A percentile compares a stretch with the other conserved stretches of the same genome.
Evolutionary conservation across 1,140 invertebrate species (phyloP).

Genomic region (Drosophila bipectinata): DNA sequence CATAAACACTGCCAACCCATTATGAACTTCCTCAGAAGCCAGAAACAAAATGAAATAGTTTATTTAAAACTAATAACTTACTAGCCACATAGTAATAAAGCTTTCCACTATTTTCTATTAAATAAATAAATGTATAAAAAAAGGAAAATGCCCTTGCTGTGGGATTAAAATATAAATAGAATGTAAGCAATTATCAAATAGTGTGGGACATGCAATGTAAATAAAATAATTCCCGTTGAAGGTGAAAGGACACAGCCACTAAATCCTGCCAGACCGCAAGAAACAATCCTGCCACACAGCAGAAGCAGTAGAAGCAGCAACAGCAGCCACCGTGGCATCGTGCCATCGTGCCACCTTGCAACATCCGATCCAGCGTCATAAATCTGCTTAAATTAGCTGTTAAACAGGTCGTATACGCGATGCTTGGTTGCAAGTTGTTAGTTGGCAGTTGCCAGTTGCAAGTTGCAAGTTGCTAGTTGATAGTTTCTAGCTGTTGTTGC

Average conservation of each 20-base stretch:
- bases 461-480: not conserved
- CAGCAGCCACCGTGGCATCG: not conserved
- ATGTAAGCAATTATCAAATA: no score
- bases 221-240: constrained; percentile 1
- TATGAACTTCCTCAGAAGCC: no score
- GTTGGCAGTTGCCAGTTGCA: not conserved
- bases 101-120: no score
- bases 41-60: no score
- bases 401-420: constrained; percentile 60
- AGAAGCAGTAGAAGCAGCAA: constrained; percentile 6
- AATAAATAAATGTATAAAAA: no score
- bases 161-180: no score
- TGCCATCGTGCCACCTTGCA: not conserved
- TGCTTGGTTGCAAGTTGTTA: constrained; percentile 28
- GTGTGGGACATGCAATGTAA: not conserved
- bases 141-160: no score
- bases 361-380: constrained; percentile 50
- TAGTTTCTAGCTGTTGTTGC: not conserved
- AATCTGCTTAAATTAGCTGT: constrained; percentile 69
- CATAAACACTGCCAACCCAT: no score
- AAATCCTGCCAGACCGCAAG: not conserved
- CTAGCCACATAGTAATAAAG: no score
- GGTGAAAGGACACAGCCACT: not conserved
- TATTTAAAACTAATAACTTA: not conserved
- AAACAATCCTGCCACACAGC: constrained; percentile 2